These are phyloP conservation scores for Coptotermes formosanus DNA, from an alignment of 1,140 invertebrate genomes.

Conservation along the genomic window DNA sequence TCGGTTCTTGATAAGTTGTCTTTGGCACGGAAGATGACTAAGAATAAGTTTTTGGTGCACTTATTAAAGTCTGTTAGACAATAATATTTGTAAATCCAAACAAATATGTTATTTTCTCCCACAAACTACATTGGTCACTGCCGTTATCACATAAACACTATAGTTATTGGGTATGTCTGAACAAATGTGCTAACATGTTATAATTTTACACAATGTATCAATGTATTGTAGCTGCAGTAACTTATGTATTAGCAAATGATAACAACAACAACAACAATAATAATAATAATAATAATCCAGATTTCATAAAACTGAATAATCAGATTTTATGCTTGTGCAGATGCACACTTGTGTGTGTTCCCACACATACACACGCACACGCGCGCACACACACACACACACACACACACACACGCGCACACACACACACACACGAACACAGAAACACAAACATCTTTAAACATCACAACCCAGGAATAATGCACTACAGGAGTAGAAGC, in stretches of 20 bases:
- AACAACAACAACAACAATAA: background rate
- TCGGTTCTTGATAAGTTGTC: background rate
- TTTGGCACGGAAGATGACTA: conserved; percentile 12
- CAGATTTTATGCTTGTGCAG: background rate
- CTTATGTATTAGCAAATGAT: background rate
- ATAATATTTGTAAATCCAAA: background rate
- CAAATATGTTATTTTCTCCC: conserved; percentile 3
- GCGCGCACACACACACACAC: too few relatives aligned
- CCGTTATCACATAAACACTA: background rate
- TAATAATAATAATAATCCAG: too few relatives aligned
- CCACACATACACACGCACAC: background rate
- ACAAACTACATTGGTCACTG: background rate
- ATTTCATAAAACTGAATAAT: background rate
- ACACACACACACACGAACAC: too few relatives aligned
- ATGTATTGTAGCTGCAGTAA: background rate
- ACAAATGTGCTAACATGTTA: background rate
- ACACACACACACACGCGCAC: background rate
- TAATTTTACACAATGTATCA: background rate
- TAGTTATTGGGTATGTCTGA: background rate
- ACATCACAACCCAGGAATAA: background rate
- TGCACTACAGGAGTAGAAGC: background rate
- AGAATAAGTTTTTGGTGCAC: background rate
- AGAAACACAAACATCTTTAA: background rate
- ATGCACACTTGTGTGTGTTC: background rate
- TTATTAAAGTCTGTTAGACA: background rate